Evolutionary conservation across 2,797 vertebrate genomes (phyloP).

Genomic region (Poeciliopsis gracilis): DNA sequence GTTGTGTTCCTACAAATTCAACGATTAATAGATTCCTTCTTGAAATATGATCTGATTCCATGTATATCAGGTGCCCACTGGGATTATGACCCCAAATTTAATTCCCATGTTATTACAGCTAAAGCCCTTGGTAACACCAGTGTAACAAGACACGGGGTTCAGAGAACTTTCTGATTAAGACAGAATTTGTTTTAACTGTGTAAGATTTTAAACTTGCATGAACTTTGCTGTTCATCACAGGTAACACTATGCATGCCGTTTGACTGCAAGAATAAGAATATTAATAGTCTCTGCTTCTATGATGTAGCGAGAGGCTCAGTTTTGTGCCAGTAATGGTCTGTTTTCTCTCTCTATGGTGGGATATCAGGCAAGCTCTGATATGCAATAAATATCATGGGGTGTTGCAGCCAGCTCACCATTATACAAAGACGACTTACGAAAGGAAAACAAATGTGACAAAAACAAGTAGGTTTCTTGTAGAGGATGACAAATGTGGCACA

Average conservation of each 20-base stretch:
- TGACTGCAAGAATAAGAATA: background rate
- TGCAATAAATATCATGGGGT: slow-evolving; percentile 20
- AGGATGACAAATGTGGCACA: background rate
- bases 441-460: slow-evolving; percentile 17
- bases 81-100: background rate
- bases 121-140: slow-evolving; percentile 9
- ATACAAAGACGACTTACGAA: background rate
- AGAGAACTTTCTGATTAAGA: slow-evolving; percentile 22
- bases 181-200: slow-evolving; percentile 20
- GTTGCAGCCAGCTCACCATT: background rate
- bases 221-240: slow-evolving; percentile 49
- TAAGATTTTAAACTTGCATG: slow-evolving; percentile 34
- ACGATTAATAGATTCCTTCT: background rate
- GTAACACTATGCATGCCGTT: slow-evolving; percentile 4
- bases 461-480: background rate
- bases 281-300: background rate
- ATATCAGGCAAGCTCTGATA: slow-evolving; percentile 27
- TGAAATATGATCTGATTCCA: background rate
- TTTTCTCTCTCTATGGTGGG: slow-evolving; percentile 10
- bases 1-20: background rate
- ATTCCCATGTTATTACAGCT: slow-evolving; percentile 5
- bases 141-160: slow-evolving; percentile 5
- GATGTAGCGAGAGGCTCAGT: background rate
- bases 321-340: background rate
- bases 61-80: background rate